Evolutionary conservation across 2,888 invertebrate genomes (phyloP), one percentile per base, ranked within the genome.

Genomic region (Heliconius cydno): DNA sequence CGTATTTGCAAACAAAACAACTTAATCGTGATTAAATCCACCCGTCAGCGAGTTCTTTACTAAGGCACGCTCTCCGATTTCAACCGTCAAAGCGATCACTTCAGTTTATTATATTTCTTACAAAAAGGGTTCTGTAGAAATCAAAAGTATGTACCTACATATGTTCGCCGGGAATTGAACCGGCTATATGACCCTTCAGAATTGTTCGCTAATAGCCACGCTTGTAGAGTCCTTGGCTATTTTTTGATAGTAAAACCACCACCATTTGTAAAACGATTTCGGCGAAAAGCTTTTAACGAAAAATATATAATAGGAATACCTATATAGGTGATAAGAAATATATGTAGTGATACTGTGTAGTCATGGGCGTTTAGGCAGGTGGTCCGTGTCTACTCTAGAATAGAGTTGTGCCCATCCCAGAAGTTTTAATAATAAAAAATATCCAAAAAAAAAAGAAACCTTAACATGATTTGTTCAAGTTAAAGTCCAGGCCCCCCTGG

Each of bases 21-120:
- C 73, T 81, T 79, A 78, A 80, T 71, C 72, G 63, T 57, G 71
- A 73, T 77, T 79, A 81, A 79, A 74, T 57, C 79, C 77, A 76
- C 28, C 77, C 74, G 77, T 76, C 73, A 60, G 13, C 71, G 73
- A 41, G 80, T 77, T 77, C 22, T 71, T 67, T 41, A 34, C 60
- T 57, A 22, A 60, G 30, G 77, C 63, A 74, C 74, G 68, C 73
- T 81, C 77, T 63, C 80, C 79, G 79, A 80, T 83, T 83, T 82
- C 78, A 74, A 81, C 84, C 83, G 84, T 83, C 84, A 84, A 83
- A 84, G 81, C 81, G 80, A 81, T 83, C 82, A 83, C 83, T 84
- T 81, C 79, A 84, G 80, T 82, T 82, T 74, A 81, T 84, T 83
- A 82, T 80, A 75, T 78, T 79, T 74, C 72, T 72, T 65, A 22